These are phyloP conservation scores for Poliocrania exsul DNA, from an alignment of 2,797 vertebrate species.

Conservation along the genomic window DNA sequence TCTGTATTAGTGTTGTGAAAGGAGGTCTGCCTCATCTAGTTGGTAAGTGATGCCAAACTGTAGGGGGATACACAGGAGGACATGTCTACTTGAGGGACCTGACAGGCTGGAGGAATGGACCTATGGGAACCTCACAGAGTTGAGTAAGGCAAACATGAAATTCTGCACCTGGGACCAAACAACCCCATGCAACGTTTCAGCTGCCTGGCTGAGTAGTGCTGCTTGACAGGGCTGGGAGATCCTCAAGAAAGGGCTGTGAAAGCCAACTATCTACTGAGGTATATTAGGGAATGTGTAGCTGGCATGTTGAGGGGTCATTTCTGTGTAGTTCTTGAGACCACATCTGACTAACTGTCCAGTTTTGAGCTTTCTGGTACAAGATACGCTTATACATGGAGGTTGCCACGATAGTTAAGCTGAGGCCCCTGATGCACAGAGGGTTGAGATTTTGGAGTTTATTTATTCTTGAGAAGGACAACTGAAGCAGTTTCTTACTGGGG, in stretches of 20 bases:
- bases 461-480: not conserved
- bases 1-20: not conserved
- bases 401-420: not conserved
- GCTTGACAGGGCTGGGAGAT: not conserved
- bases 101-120: not conserved
- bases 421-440: fast-evolving
- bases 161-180: not conserved
- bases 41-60: not conserved
- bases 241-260: not conserved
- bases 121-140: not conserved
- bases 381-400: not conserved
- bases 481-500: not conserved
- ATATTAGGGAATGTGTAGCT: not conserved
- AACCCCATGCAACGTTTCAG: not conserved
- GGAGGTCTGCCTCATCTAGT: not conserved
- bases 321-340: not conserved
- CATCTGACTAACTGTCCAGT: not conserved
- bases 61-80: not conserved
- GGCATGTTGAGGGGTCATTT: not conserved
- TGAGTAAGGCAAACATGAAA: not conserved
- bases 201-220: not conserved
- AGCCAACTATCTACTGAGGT: not conserved
- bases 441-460: not conserved
- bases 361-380: not conserved
- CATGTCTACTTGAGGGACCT: not conserved